Percentiles rank a stretch among this genome's conserved stretches.
Evolutionary conservation across 1,140 invertebrate species (phyloP).

Genomic region (Pseudomyrmex gracilis): DNA sequence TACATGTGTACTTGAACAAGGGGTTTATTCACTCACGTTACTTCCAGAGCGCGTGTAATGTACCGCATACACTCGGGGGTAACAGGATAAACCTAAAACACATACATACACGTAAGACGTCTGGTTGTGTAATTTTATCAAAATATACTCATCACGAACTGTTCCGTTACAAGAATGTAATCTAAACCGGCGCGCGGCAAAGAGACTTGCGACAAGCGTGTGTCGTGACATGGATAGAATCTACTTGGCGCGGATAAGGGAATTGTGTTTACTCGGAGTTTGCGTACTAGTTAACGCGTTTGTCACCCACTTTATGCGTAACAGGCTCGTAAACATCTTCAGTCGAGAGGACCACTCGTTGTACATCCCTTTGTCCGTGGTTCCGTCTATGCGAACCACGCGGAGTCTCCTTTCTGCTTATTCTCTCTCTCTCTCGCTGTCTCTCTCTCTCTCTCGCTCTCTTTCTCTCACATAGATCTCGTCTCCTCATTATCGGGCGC

Average conservation of each 20-base stretch:
- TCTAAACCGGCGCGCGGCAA: slow-evolving; percentile 36
- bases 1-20: not conserved
- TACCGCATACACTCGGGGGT: not conserved
- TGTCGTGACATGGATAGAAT: slow-evolving; percentile 43
- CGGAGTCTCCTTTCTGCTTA: slow-evolving; percentile 45
- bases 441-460: too few relatives aligned
- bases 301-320: slow-evolving; percentile 76
- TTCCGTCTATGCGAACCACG: slow-evolving; percentile 52
- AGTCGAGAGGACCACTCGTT: slow-evolving; percentile 74
- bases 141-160: slow-evolving; percentile 36
- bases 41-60: not conserved
- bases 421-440: too few relatives aligned
- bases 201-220: slow-evolving; percentile 58
- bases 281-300: slow-evolving; percentile 81
- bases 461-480: slow-evolving; percentile 50
- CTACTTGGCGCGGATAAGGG: slow-evolving; percentile 76
- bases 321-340: slow-evolving; percentile 82
- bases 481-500: not conserved
- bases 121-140: slow-evolving; percentile 48
- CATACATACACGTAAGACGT: not conserved
- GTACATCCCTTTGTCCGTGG: slow-evolving; percentile 72
- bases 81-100: not conserved
- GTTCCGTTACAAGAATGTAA: slow-evolving; percentile 58
- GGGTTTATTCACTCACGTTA: slow-evolving; percentile 2
- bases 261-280: slow-evolving; percentile 84